Evolutionary conservation across 2,797 vertebrate species (phyloP).

Genomic region (Euphonia xanthogaster): DNA sequence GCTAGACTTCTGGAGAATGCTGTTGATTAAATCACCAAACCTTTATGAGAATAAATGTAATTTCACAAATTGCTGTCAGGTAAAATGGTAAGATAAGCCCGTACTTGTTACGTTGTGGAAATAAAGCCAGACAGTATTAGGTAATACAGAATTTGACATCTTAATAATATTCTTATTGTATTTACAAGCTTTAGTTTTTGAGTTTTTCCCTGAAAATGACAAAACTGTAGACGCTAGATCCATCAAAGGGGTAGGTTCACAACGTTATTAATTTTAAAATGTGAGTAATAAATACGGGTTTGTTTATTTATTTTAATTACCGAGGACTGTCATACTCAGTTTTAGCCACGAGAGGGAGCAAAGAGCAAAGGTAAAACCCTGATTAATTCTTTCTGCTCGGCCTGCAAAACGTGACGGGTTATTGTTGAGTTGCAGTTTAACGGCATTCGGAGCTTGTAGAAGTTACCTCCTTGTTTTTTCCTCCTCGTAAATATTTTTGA

Average conservation of each 20-base stretch:
- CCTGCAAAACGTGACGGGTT: accelerated
- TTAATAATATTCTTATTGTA: not conserved
- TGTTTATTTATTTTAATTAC: not conserved
- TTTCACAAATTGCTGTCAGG: constrained; percentile 24
- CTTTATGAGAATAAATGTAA: constrained; percentile 25
- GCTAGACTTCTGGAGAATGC: not conserved
- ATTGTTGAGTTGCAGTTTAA: not conserved
- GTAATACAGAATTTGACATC: not conserved
- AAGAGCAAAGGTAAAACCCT: not conserved
- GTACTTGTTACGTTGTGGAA: not conserved
- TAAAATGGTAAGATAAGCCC: not conserved
- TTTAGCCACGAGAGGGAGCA: not conserved
- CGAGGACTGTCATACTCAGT: accelerated
- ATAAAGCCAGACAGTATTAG: not conserved
- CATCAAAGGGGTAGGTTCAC: not conserved
- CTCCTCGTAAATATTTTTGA: not conserved
- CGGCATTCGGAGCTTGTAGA: not conserved
- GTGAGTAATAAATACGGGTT: accelerated
- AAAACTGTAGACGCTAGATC: accelerated
- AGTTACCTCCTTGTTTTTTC: not conserved
- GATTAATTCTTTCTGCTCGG: not conserved
- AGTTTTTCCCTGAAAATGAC: not conserved
- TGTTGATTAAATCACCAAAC: constrained; percentile 19
- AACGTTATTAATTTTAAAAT: not conserved
- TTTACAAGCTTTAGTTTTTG: not conserved